Conservation (phyloP, 2,888 invertebrate genomes). For the Eupsilia transversa region DNA sequence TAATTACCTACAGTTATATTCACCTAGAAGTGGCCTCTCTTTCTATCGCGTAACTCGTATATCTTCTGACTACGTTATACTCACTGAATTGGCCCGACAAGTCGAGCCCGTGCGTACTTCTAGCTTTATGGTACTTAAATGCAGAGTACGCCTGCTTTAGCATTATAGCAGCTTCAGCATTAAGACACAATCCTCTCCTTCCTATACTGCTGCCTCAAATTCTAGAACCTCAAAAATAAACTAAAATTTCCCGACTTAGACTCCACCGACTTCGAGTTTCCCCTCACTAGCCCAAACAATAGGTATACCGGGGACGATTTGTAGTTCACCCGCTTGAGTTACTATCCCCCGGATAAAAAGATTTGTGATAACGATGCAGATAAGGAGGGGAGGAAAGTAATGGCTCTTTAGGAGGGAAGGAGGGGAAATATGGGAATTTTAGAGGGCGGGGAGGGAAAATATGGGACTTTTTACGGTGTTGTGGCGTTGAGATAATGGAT, state of each 20-base stretch:
- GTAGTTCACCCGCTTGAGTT: constrained; percentile 62
- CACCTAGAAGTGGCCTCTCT: too few relatives aligned
- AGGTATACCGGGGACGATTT: constrained; percentile 61
- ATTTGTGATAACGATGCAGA: constrained; percentile 69
- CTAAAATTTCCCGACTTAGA: neutral
- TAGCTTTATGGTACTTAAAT: too few relatives aligned
- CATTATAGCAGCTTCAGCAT: neutral
- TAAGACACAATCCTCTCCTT: neutral
- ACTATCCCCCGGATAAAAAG: constrained; percentile 63
- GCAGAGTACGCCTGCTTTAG: too few relatives aligned
- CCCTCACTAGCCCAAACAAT: constrained; percentile 56
- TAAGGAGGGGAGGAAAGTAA: constrained; percentile 55
- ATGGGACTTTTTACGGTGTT: constrained; percentile 60
- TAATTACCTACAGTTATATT: too few relatives aligned
- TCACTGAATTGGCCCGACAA: too few relatives aligned
- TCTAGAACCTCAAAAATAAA: neutral
- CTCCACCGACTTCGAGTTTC: constrained; percentile 2
- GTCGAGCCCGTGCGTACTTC: too few relatives aligned
- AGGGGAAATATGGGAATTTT: constrained; percentile 19
- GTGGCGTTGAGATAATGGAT: constrained; percentile 56
- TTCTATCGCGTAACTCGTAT: too few relatives aligned
- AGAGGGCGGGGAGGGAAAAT: constrained; percentile 19
- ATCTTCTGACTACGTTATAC: too few relatives aligned
- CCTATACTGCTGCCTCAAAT: neutral
- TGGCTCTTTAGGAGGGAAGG: constrained; percentile 18